Evolutionary conservation across 2,113 vertebrate species (phyloP).

Genomic region (Alligator sinensis): DNA sequence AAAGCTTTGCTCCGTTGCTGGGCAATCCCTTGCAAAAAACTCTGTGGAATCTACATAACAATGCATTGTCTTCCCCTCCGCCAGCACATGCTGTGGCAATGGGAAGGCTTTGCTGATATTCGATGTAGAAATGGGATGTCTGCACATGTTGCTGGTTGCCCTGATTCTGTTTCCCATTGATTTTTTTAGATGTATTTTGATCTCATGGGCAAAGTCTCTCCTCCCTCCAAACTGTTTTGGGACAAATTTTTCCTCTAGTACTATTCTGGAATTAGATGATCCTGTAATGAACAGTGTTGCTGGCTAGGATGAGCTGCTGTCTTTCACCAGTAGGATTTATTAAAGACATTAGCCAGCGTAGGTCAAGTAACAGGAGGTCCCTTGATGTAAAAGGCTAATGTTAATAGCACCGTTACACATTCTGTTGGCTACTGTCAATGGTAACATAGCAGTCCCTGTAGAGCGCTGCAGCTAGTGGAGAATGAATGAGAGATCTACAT

Average conservation of each 20-base stretch:
- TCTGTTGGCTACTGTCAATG: fast-evolving
- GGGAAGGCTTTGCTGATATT: background rate
- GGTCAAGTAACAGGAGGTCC: background rate
- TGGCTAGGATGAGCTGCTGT: background rate
- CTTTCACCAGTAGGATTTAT: background rate
- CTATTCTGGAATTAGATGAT: background rate
- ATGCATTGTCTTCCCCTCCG: fast-evolving
- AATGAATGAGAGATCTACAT: background rate
- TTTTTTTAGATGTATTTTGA: background rate
- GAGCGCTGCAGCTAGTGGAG: background rate
- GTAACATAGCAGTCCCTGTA: fast-evolving
- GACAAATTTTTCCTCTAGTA: background rate
- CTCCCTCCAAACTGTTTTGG: background rate
- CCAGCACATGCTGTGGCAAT: slow-evolving; percentile 42
- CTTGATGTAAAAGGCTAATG: background rate
- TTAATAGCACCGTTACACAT: background rate
- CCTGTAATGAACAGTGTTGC: background rate
- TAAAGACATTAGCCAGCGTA: background rate
- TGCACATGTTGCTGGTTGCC: background rate
- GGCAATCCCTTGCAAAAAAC: slow-evolving; percentile 37
- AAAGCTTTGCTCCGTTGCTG: slow-evolving; percentile 51
- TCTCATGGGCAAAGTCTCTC: background rate
- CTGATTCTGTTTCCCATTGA: background rate
- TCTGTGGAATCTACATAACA: slow-evolving; percentile 56
- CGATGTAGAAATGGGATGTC: background rate